phyloP scores from a whole-genome alignment of 2,113 vertebrate genomes.

The Macquaria australasica region DNA sequence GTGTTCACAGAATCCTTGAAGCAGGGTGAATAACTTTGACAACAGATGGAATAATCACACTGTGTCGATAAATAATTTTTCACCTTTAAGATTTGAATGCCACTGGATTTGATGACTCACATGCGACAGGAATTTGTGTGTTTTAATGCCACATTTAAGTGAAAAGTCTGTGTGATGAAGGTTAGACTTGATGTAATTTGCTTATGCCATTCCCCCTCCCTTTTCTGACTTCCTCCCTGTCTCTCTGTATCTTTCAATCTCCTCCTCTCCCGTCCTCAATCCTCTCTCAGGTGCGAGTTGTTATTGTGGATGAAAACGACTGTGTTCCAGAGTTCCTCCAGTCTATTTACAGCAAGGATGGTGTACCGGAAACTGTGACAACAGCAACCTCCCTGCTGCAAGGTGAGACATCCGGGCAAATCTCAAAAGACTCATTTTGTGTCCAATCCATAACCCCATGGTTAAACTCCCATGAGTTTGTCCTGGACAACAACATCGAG shows the following conservation, averaged over 20 bases:
- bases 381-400: conserved; percentile 90
- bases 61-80: background rate
- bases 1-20: background rate
- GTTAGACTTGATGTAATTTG: background rate
- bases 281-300: conserved; percentile 84
- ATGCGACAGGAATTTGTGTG: background rate
- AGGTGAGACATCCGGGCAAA: conserved; percentile 78
- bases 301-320: conserved; percentile 90
- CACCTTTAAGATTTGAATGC: background rate
- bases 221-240: background rate
- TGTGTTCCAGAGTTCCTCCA: conserved; percentile 91
- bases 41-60: background rate
- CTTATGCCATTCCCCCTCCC: background rate
- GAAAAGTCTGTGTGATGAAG: background rate
- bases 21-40: background rate
- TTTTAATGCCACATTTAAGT: background rate
- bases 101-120: background rate
- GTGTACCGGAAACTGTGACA: conserved; percentile 89
- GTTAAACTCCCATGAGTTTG: background rate
- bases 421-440: background rate
- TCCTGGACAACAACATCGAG: background rate
- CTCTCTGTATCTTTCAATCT: background rate
- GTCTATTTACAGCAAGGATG: conserved; percentile 90
- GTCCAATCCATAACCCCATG: background rate
- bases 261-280: background rate